Base-by-base conservation (phyloP, 2,888 invertebrate species). In the Epirrita christyi region DNA sequence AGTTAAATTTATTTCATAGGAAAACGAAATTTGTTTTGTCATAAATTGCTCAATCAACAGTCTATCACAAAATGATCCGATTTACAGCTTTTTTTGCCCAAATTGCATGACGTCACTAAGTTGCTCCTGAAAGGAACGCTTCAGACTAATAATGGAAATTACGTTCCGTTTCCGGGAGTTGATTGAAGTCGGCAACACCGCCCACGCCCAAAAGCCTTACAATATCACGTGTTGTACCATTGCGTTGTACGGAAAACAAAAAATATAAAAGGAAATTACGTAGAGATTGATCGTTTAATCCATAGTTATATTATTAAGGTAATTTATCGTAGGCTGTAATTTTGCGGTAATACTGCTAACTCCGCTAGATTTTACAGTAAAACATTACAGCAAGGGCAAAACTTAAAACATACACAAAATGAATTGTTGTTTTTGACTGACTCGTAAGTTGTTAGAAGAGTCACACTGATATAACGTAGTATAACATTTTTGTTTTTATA, bases 141-240 rank as follows among this genome's bases (percentile, higher is more conserved):
- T 69, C 71, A 78, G 75, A 72, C 70, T 70, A 73, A 74, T 74
- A 79, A 85, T 80, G 80, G 73, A 76, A 82, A 86, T 87, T 81
- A 83, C 76, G 76, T 76, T 81, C 75, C 80, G 85, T 88, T 86
- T 88, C 86, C 87, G 80, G 75, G 32, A 64, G 68, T 70, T 82
- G 86, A 88, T 87, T 85, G 82, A 85, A 83, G 83, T 76, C 76
- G 70, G 68, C 67, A 68, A 75, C 72, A 79, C 81, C 72, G 79
- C 81, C 80, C 71, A 61, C 54, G 48, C 41, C 46, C 38, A 42
- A 43, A 32, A 50, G 59, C 46, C 14, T 55, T 59, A 56, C 55
- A 47, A 21, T 21, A 21, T 29, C 14, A 32, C 34, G 46, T 43
- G 47, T 53, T 38, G 34, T 15, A 42, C 28, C 43, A 29, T 27